Evolutionary conservation across 1,140 invertebrate species (phyloP), one percentile per base, ranked within the genome.

Genomic region (Mya arenaria): DNA sequence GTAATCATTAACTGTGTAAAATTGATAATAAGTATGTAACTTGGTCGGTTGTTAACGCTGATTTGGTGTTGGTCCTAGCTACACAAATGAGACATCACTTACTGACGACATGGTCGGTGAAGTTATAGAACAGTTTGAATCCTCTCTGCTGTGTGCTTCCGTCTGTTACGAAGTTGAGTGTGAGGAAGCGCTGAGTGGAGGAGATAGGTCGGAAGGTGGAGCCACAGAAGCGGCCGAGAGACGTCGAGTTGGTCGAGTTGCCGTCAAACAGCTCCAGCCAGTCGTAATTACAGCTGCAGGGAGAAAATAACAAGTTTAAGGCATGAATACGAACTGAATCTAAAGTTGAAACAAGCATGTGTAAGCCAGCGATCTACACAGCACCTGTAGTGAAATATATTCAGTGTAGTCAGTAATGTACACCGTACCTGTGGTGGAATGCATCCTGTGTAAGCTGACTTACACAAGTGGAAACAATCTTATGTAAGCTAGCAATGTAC

Each of bases 111-210:
- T 78, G 25, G 1, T 39, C 36, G 5, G 75, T 78, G 48, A 78
- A 78, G 52, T 78, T 78, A 37, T 78, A 78, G 37, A 78, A 78
- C 4, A 78, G 28, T 37, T 78, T 36, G 44, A 78, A 78, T 0
- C 75, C 75, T 2, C 44, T 17, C 0, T 32, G 28, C 23, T 56
- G 41, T 4, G 41, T 52, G 30, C n/a, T 30, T 19, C 56, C 44
- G 23, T 78, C 75, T 1, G 75, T 78, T 15, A 68, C 36, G n/a
- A 78, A 68, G 30, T 78, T 39, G 28, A 78, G 37, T 1, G 75
- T 78, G 6, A 78, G 63, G 48, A 78, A 78, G 17, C 41, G 41
- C 44, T 68, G 62, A 10, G 62, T 78, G 1, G 75, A 78, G 10
- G 75, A 56, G 1, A 78, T 78, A 10, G 75, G 75, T 17, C 41